phyloP scores from a whole-genome alignment of 2,113 vertebrate species.

The Ciconia maguari region DNA sequence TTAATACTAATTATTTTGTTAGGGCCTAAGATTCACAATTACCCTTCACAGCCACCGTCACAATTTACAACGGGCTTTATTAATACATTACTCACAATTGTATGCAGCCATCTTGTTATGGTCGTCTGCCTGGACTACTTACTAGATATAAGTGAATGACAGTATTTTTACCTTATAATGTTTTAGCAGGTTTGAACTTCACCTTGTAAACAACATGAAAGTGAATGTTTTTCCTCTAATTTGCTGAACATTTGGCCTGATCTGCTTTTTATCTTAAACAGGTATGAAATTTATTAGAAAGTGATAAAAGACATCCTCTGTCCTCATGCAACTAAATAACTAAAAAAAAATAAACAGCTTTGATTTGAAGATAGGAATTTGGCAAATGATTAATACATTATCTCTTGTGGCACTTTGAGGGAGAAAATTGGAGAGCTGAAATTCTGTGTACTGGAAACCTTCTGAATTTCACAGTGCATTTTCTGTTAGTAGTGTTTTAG shows the following conservation, averaged over 20 bases:
- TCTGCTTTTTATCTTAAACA: not conserved
- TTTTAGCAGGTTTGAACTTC: not conserved
- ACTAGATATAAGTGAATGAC: not conserved
- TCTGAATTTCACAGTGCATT: not conserved
- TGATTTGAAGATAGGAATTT: slow-evolving; percentile 3
- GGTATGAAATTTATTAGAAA: not conserved
- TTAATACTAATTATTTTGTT: slow-evolving; percentile 15
- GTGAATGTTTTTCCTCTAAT: not conserved
- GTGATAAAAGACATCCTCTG: not conserved
- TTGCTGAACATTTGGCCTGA: not conserved
- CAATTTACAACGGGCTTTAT: slow-evolving; percentile 26
- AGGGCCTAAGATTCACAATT: slow-evolving; percentile 12
- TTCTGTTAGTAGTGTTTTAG: not conserved
- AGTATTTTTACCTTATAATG: slow-evolving; percentile 3
- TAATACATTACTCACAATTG: not conserved
- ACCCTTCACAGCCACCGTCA: slow-evolving; percentile 1
- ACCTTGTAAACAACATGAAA: slow-evolving; percentile 5
- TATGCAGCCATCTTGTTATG: not conserved
- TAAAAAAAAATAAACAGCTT: not conserved
- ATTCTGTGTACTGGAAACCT: not conserved
- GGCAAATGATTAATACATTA: not conserved
- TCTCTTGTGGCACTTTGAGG: not conserved
- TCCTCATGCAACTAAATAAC: not conserved
- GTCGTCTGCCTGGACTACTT: not conserved
- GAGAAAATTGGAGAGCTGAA: not conserved